phyloP scores from a whole-genome alignment of 37 sponge, comb jelly and placozoan genomes.

The Lycopodina hypogea region DNA sequence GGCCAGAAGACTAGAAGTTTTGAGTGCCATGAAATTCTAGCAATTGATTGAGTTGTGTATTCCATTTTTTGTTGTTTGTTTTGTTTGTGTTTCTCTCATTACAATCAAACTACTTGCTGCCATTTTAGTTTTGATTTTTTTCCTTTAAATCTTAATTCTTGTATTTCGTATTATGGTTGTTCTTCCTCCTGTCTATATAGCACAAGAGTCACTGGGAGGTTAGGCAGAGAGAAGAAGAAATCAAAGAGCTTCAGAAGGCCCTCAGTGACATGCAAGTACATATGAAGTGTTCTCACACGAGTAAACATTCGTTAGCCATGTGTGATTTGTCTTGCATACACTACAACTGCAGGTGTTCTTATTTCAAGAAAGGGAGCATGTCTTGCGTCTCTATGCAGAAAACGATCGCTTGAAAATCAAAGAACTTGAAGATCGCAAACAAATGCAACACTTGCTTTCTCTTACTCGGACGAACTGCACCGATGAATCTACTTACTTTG shows the following conservation, averaged over 20 bases:
- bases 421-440: constrained; percentile 92
- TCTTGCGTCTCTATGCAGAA: constrained; percentile 92
- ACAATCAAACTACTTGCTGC: too few species aligned
- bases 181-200: constrained; percentile 46
- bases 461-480: constrained; percentile 61
- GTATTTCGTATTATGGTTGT: too few species aligned
- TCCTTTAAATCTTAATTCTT: too few species aligned
- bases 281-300: not conserved
- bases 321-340: not conserved
- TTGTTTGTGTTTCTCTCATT: too few species aligned
- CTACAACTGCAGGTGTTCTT: constrained; percentile 78
- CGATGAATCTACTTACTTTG: constrained; percentile 77
- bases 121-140: too few species aligned
- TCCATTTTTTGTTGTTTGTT: too few species aligned
- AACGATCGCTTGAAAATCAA: constrained; percentile 93
- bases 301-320: not conserved
- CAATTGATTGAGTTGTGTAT: too few species aligned
- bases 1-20: too few species aligned
- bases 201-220: constrained; percentile 88
- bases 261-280: constrained; percentile 98
- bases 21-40: too few species aligned
- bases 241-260: constrained; percentile 93
- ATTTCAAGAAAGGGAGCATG: constrained; percentile 96
- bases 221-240: constrained; percentile 92
- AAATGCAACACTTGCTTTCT: constrained; percentile 91